Base-by-base conservation (phyloP, 2,888 invertebrate species). In the Epicampocera succincta region DNA sequence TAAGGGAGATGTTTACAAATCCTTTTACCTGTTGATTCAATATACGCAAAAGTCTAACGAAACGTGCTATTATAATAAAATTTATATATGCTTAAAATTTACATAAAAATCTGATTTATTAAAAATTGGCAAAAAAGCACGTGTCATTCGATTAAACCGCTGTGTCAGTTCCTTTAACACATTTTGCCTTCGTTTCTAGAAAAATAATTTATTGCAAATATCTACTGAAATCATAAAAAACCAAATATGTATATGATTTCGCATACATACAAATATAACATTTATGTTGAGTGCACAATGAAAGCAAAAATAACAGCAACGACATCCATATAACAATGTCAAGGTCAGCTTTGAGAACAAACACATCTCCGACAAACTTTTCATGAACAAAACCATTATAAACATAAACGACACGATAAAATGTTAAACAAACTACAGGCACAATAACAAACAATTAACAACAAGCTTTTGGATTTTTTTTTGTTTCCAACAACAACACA, bases 291-390 rank as follows among this genome's bases (percentile, higher is more conserved):
- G 29, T 63, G 17, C 19, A 52, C 69, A 71, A 63, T 56, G 40
- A 60, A 29, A 52, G 15, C 63, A 73, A 54, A 19, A 33, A 42
- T 38, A 52, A 50, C 61, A 66, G 66, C 60, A 66, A 29, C 46
- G 60, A 29, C 46, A 52, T 9, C 63, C 65, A 65, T 38, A 66
- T 44, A 78, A 80, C 79, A 80, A 80, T 80, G 80, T 80, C 80
- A 80, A 80, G 80, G 75, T 76, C 80, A 76, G 40, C 56, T 48
- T 66, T 40, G 54, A 66, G 66, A 73, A 74, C n/a, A 38, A 73
- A 74, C n/a, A 38, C 56, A 61, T 52, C 52, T 63, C 17, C 13
- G 40, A 29, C 38, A 54, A 65, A 63, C 3, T 48, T 63, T 60
- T 66, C 79, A 79, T 68, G 73, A 73, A 61, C 60, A 66, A 79